Base-by-base conservation (phyloP, 1,140 invertebrate species). In the Meloidogyne hapla region DNA sequence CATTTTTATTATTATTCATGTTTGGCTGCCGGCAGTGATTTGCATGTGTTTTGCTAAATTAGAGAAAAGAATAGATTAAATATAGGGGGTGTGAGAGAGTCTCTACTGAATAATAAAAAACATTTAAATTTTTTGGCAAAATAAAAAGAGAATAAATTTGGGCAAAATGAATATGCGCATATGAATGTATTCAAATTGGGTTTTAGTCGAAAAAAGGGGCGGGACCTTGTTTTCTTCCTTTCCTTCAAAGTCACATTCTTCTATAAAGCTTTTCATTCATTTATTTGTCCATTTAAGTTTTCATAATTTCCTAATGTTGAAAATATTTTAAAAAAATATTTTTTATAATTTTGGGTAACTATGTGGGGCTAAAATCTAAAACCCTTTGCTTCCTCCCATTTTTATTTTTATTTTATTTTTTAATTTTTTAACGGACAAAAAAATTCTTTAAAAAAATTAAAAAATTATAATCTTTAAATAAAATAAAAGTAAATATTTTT, bases 101-200 rank as follows among this genome's bases (percentile, higher is more conserved):
- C 45, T 48, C 45, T 56, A 56, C n/a, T 56, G 48, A 56, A 56
- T 56, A 56, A 56, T 56, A 56, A 56, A 56, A 56, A 56, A 48
- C 15, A 48, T 48, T 56, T 56, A n/a, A 56, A 56, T n/a, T 56
- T 48, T 56, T 56, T 56, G 48, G 48, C 48, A 56, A 56, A n/a
- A 56, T 56, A 56, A 56, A 56, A n/a, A 8, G 12, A 56, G 48
- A 56, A 33, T 33, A 33, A n/a, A n/a, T 56, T 56, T 56, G n/a
- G 48, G 48, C 48, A 56, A 56, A 56, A 56, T 56, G 48, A 56
- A 56, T 56, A 56, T 56, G 48, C 48, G 48, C 48, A 56, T 56
- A 56, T 56, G 48, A 56, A 56, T 56, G 48, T 56, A 56, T 56
- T 56, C 48, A 56, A 56, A 56, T 56, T 56, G 48, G 48, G 48